Evolutionary conservation across 2,797 vertebrate species (phyloP).

Genomic region (Myiothlypis coronata): DNA sequence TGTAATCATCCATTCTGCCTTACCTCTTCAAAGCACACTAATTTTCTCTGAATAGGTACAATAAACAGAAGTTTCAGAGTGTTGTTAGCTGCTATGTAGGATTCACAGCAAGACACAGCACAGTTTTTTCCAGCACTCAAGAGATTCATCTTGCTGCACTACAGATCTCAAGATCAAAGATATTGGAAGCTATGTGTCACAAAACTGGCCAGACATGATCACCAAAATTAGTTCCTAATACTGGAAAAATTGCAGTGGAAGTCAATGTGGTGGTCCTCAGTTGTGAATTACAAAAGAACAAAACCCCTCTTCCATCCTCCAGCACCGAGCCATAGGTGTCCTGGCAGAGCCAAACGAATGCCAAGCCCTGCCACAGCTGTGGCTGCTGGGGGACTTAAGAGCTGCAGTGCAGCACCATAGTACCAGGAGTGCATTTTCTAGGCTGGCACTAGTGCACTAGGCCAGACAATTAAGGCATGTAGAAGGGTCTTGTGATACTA

Average conservation of each 20-base stretch:
- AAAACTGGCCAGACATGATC: neutral
- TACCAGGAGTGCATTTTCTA: fast-evolving
- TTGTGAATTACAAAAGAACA: neutral
- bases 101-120: neutral
- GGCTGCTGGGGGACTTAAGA: neutral
- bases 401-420: neutral
- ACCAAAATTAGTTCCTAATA: neutral
- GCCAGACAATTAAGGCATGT: neutral
- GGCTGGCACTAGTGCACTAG: neutral
- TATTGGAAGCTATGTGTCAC: neutral
- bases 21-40: constrained; percentile 37
- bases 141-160: neutral
- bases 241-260: neutral
- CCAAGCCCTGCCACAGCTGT: neutral
- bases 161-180: neutral
- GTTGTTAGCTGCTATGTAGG: neutral
- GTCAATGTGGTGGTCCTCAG: neutral
- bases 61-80: constrained; percentile 52
- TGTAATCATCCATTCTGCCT: constrained; percentile 43
- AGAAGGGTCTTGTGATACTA: neutral
- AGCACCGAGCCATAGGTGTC: neutral
- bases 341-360: neutral
- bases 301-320: neutral
- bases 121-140: neutral
- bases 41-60: constrained; percentile 55